phyloP scores from a whole-genome alignment of 2,797 vertebrate genomes.

The Pipistrellus nathusii region DNA sequence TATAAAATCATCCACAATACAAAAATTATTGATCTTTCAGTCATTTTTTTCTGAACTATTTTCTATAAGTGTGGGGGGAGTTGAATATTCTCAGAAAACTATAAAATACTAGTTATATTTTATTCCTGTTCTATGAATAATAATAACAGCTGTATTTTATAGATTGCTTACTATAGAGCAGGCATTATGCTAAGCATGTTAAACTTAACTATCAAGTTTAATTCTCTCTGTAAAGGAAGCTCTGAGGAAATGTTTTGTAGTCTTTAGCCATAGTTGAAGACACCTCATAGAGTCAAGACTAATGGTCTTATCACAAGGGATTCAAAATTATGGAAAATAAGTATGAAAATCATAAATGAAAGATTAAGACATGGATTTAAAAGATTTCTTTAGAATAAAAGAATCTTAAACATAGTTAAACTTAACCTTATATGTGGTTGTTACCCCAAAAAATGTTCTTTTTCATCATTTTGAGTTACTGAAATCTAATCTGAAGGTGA shows the following conservation, averaged over 20 bases:
- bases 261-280: neutral
- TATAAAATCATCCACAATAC: neutral
- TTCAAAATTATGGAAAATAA: constrained; percentile 53
- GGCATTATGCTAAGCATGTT: neutral
- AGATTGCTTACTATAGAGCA: neutral
- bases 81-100: constrained; percentile 25
- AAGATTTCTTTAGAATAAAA: constrained; percentile 32
- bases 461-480: constrained; percentile 23
- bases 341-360: constrained; percentile 39
- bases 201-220: neutral
- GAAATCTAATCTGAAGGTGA: neutral
- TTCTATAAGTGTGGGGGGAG: neutral
- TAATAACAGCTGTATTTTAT: constrained; percentile 4
- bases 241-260: neutral
- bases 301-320: neutral
- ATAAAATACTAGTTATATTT: constrained; percentile 9
- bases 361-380: constrained; percentile 36
- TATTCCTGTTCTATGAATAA: neutral
- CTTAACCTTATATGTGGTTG: neutral
- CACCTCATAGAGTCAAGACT: neutral
- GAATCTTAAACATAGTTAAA: neutral
- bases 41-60: constrained; percentile 26
- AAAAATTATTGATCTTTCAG: constrained; percentile 19
- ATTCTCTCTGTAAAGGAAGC: neutral
- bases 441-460: neutral